A percentile compares a stretch with the other conserved stretches of the same genome.
Conservation (phyloP, 92 coral and sea anemone genomes). For the Actinostola sp. region DNA sequence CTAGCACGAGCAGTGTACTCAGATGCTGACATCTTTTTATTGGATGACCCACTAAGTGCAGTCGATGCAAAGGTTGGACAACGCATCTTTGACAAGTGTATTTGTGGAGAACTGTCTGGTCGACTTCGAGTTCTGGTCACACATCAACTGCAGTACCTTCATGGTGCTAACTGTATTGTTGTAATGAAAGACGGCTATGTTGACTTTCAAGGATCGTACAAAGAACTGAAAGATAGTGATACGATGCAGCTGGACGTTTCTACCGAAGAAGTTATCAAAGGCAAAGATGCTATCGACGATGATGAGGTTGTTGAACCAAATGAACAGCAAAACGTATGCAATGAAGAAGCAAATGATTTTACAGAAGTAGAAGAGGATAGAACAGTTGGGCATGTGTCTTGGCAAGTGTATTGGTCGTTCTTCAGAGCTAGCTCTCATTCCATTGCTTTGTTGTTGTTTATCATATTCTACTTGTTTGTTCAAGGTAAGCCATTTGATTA, state of each 20-base stretch:
- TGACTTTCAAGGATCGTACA: constrained; percentile 17
- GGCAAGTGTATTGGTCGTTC: constrained; percentile 25
- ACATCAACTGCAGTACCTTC: constrained; percentile 21
- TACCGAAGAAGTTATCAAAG: not conserved
- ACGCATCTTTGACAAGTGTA: constrained; percentile 30
- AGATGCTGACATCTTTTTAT: constrained; percentile 14
- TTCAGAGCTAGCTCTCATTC: constrained; percentile 16
- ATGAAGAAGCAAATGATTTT: constrained; percentile 2
- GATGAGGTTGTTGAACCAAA: too few relatives aligned
- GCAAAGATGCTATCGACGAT: not conserved
- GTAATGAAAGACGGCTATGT: constrained; percentile 3
- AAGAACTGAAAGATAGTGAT: constrained; percentile 4
- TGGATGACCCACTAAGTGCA: constrained; percentile 33
- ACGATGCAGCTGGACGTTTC: not conserved
- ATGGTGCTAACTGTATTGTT: constrained; percentile 2
- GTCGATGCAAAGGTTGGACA: constrained; percentile 27
- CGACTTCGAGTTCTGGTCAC: constrained; percentile 8
- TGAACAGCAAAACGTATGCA: not conserved
- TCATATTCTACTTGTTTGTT: not conserved
- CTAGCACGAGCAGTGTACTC: constrained; percentile 31
- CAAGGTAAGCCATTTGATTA: too few relatives aligned
- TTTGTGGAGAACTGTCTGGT: constrained; percentile 12
- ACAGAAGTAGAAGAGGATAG: constrained; percentile 9
- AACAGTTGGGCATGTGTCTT: constrained; percentile 8
- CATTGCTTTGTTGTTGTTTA: not conserved